A percentile compares a stretch with the other conserved stretches of the same genome.
These are phyloP conservation scores for Pseudolaguvia tuberculata DNA, from an alignment of 2,113 vertebrate species.

Conservation along the genomic window DNA sequence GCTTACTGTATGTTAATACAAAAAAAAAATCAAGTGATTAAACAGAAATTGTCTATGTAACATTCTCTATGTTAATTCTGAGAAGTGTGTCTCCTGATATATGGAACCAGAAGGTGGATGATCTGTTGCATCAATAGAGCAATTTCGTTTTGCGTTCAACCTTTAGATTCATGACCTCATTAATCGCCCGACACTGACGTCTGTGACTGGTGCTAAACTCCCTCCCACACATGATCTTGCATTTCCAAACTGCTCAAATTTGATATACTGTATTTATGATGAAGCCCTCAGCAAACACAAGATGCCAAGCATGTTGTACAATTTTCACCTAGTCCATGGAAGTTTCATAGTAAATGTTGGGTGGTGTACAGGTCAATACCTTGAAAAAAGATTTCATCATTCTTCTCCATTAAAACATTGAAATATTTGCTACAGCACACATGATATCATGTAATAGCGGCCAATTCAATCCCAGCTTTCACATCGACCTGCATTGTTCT, in stretches of 20 bases:
- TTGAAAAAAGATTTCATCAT: neutral
- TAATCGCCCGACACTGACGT: conserved; percentile 57
- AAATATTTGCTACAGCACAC: neutral
- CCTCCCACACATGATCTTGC: neutral
- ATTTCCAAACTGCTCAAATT: neutral
- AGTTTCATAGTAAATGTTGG: too few species aligned
- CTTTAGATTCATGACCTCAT: conserved; percentile 55
- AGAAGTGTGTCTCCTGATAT: neutral
- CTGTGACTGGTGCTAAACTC: conserved; percentile 32
- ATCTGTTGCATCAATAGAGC: neutral
- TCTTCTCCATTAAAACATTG: neutral
- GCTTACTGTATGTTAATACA: too few species aligned
- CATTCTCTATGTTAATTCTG: too few species aligned
- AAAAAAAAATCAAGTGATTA: too few species aligned
- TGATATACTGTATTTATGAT: neutral
- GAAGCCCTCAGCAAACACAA: neutral
- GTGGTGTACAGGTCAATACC: too few species aligned
- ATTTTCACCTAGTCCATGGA: too few species aligned
- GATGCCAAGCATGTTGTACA: neutral
- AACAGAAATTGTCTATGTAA: too few species aligned
- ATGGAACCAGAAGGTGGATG: neutral
- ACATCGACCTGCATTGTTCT: neutral
- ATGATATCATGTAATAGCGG: conserved; percentile 13
- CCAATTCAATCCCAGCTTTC: neutral
- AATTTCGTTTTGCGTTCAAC: conserved; percentile 41